These are phyloP conservation scores for Epiblema foenella DNA, from an alignment of 2,888 invertebrate genomes.

Conservation along the genomic window DNA sequence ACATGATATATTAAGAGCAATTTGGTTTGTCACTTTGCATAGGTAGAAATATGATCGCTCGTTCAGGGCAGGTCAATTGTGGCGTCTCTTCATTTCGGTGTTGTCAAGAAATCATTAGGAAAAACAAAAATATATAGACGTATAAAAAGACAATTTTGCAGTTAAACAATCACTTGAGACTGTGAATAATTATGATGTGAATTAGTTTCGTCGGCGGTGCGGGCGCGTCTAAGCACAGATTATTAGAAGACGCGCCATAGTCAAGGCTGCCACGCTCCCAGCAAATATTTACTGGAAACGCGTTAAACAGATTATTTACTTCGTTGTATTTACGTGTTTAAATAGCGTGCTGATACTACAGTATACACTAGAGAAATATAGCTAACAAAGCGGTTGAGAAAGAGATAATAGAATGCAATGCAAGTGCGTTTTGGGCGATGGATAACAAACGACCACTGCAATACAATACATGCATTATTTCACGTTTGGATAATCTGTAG, in stretches of 20 bases:
- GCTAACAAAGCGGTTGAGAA: neutral
- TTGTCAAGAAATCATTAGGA: too few relatives aligned
- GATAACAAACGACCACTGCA: too few relatives aligned
- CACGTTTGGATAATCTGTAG: too few relatives aligned
- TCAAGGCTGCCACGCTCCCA: neutral
- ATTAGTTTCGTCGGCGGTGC: slow-evolving; percentile 6
- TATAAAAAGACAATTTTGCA: neutral
- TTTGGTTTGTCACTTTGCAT: neutral
- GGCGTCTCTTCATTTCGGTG: too few relatives aligned
- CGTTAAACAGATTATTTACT: slow-evolving; percentile 2
- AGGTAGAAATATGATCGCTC: neutral
- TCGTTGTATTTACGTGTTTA: neutral
- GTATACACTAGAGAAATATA: neutral
- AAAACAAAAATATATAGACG: too few relatives aligned
- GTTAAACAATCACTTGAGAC: slow-evolving; percentile 12
- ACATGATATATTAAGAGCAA: neutral
- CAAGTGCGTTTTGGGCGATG: too few relatives aligned
- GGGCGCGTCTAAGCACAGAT: neutral
- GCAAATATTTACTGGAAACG: slow-evolving; percentile 28
- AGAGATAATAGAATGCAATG: too few relatives aligned
- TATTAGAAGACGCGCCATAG: neutral
- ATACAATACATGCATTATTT: too few relatives aligned
- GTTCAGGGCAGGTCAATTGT: too few relatives aligned
- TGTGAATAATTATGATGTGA: slow-evolving; percentile 12
- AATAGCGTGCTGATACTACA: too few relatives aligned